These are phyloP conservation scores for Ailurus styani DNA, from an alignment of 2,113 vertebrate genomes.

Conservation along the genomic window DNA sequence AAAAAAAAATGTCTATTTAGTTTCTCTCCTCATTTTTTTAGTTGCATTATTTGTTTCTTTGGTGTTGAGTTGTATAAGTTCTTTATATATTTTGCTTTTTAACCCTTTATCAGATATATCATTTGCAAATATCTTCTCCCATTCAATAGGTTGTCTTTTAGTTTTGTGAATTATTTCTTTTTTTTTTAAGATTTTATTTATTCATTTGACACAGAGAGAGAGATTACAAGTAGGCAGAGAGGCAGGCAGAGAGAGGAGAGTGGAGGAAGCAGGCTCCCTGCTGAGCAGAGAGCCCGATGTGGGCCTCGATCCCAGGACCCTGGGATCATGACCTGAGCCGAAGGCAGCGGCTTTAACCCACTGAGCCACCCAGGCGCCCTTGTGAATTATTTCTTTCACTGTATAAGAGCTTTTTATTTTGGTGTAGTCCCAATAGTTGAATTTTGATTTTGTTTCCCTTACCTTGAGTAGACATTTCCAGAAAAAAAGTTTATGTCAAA, in stretches of 20 bases:
- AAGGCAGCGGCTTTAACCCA: too few relatives aligned
- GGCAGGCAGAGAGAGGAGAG: too few relatives aligned
- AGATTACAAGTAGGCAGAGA: too few relatives aligned
- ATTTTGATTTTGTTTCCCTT: neutral
- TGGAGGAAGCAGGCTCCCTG: too few relatives aligned
- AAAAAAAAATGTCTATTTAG: neutral
- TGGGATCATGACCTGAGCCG: too few relatives aligned
- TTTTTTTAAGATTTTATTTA: too few relatives aligned
- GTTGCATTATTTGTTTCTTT: neutral
- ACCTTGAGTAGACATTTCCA: neutral
- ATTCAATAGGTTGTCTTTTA: neutral
- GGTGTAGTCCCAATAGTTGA: neutral
- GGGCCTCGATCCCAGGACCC: too few relatives aligned
- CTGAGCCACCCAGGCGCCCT: too few relatives aligned
- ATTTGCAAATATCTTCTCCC: neutral
- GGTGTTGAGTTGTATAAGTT: neutral
- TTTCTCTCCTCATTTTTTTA: neutral
- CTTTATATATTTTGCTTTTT: neutral
- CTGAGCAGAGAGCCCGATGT: too few relatives aligned
- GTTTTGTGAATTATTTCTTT: too few relatives aligned
- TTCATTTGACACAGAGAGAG: too few relatives aligned
- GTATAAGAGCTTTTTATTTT: neutral
- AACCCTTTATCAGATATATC: neutral
- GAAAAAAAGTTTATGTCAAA: neutral
- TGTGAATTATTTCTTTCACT: neutral